Base-by-base conservation (phyloP, 1,140 invertebrate species). In the Drosophila simulans region DNA sequence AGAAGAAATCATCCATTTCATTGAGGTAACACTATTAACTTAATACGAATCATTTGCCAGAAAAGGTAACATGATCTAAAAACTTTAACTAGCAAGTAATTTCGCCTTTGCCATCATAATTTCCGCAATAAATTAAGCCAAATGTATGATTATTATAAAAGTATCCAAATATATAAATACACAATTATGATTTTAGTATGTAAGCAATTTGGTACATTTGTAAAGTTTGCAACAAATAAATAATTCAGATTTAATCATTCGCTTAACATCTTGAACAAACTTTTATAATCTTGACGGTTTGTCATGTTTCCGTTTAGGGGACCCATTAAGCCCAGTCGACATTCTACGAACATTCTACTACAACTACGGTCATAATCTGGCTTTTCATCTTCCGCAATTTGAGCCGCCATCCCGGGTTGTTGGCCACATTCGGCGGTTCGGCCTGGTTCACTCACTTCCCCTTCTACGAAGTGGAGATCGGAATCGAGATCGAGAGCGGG, bases 321-420 rank as follows among this genome's bases (percentile, higher is more conserved):
- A 66, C 0, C 8, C 58, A 35, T 22, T 63, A 63, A 42, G 5
- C 8, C n/a, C 40, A 31, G 17, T 7, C 27, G 27, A 43, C 31
- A 54, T 54, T 52, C 15, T 53, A 22, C 51, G 3, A 39, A 45
- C 34, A 55, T 55, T 53, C 31, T 53, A 37, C 51, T 3, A 39
- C 53, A 12, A 34, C 43, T 20, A 8, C 37, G 22, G 1, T 25
- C 59, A 51, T 43, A 64, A 46, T 35, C 31, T 51, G 4, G 31
- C 10, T 27, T 48, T 68, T 43, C 53, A 68, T 66, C 64, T 68
- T 68, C 64, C 64, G 64, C 60, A 43, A 49, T 49, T 42, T 25
- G 27, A 40, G 59, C 54, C 27, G 34, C 42, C 42, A 60, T 37
- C 27, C 25, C 63, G 35, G 10, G 40, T 20, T 46, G 48, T 40